Conservation (phyloP, 2,888 invertebrate genomes). For the Scaptodrosophila latifasciaeformis region DNA sequence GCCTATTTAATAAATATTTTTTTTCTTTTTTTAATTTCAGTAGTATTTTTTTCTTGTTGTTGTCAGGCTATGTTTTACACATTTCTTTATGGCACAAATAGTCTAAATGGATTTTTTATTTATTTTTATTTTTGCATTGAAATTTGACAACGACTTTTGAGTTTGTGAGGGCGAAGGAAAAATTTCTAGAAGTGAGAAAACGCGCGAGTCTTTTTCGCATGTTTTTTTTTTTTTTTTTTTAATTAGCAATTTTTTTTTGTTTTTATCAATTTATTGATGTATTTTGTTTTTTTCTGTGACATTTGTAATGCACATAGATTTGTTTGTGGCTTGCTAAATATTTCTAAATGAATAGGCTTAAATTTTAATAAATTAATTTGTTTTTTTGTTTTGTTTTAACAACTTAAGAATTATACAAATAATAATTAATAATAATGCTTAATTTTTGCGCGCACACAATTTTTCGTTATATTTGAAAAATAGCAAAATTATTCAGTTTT, state of each 20-base stretch:
- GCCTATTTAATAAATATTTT: conserved; percentile 27
- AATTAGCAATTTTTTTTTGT: too few species aligned
- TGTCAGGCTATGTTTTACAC: conserved; percentile 2
- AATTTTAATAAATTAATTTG: conserved; percentile 22
- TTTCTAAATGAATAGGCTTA: conserved; percentile 43
- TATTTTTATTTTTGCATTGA: too few species aligned
- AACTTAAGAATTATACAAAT: conserved; percentile 61
- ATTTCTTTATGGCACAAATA: conserved; percentile 52
- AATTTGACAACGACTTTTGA: conserved; percentile 25
- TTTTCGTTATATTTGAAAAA: too few species aligned
- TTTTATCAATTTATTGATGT: too few species aligned
- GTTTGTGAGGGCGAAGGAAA: conserved; percentile 24
- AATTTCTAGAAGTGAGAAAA: conserved; percentile 28
- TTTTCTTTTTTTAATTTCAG: conserved; percentile 11
- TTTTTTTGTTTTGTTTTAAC: conserved; percentile 27
- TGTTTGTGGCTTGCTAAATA: too few species aligned
- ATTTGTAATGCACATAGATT: too few species aligned
- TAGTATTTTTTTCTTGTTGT: conserved; percentile 19
- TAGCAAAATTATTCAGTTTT: neutral
- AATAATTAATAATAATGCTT: conserved; percentile 41
- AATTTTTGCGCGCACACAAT: conserved; percentile 34
- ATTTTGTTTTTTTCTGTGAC: too few species aligned
- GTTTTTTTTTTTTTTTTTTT: too few species aligned
- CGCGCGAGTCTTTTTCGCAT: too few species aligned
- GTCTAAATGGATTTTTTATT: conserved; percentile 59